A percentile compares a stretch with the other conserved stretches of the same genome.
phyloP scores from a whole-genome alignment of 2,797 vertebrate genomes.

The Chiroxiphia lanceolata region DNA sequence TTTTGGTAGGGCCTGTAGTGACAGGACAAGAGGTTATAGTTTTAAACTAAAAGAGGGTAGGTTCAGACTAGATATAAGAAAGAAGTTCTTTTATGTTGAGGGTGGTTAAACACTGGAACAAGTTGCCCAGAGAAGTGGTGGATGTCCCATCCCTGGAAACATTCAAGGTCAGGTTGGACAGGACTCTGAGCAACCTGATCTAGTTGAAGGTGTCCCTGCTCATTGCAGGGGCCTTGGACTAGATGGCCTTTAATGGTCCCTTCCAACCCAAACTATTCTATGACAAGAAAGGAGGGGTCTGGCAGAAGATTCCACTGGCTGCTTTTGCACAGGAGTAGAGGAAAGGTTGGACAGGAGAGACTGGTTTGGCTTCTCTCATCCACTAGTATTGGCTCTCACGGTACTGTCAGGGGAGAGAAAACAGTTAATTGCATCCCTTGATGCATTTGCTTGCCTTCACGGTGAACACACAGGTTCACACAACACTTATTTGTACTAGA shows the following conservation, averaged over 20 bases:
- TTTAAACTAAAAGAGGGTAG: background rate
- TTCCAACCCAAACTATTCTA: background rate
- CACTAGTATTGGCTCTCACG: background rate
- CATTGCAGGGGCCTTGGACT: background rate
- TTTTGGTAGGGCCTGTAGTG: background rate
- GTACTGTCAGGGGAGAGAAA: background rate
- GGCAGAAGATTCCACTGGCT: background rate
- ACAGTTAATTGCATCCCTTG: background rate
- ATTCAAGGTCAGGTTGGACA: background rate
- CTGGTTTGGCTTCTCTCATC: background rate
- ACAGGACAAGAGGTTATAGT: background rate
- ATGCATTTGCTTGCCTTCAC: background rate
- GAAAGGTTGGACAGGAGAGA: background rate
- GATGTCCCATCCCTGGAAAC: background rate
- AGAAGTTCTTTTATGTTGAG: background rate
- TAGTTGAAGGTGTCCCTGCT: background rate
- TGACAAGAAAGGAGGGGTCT: background rate
- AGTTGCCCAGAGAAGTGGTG: background rate
- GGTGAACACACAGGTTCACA: background rate
- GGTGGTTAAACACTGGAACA: background rate
- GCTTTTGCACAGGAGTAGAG: background rate
- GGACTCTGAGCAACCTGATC: background rate
- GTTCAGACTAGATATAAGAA: background rate
- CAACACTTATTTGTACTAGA: background rate
- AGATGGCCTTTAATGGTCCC: background rate